Base-by-base conservation (phyloP, 2,113 vertebrate genomes). In the Lepisosteus osseus region DNA sequence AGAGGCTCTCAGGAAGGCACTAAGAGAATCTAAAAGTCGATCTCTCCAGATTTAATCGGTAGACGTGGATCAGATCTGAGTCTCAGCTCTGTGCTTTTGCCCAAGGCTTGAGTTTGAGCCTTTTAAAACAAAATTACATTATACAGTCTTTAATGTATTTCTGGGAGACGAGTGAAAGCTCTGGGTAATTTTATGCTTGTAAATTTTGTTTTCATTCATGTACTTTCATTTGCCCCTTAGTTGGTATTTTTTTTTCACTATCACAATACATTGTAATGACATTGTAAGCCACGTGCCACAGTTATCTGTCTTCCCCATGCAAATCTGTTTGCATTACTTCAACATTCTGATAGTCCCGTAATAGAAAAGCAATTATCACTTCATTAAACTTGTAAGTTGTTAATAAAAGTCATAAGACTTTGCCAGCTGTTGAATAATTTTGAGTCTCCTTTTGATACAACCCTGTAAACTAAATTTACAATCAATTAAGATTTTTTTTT, bases 291-390 rank as follows among this genome's bases (percentile, higher is more conserved):
- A 72, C 74, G 85, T 82, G 80, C 87, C 84, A 88, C 86, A 68
- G 89, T 80, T 79, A 84, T 14, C 57, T 84, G 75, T 90, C 85
- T 84, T 85, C 87, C 80, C 67, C 82, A 80, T 86, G 71, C 85
- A 89, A 88, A 91, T 91, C 86, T 90, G 90, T 87, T 86, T 85
- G 88, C 90, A 90, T 90, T 85, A 76, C 65, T 84, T 82, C 74
- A 75, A 79, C 85, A 81, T 84, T 79, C 78, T 64, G 79, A 73
- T 86, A 82, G 79, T 86, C 84, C 85, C 85, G 85, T 87, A 87
- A 88, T 88, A 89, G 87, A 86, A 91, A 90, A 92, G 83, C 83
- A 77, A 91, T 79, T 82, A 84, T 81, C 87, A 80, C 72, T 51
- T 78, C 78, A 86, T 87, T 85, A 83, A 83, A 78, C 83, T 86